Evolutionary conservation across 2,113 vertebrate genomes (phyloP).

Genomic region (Cisticola juncidis): DNA sequence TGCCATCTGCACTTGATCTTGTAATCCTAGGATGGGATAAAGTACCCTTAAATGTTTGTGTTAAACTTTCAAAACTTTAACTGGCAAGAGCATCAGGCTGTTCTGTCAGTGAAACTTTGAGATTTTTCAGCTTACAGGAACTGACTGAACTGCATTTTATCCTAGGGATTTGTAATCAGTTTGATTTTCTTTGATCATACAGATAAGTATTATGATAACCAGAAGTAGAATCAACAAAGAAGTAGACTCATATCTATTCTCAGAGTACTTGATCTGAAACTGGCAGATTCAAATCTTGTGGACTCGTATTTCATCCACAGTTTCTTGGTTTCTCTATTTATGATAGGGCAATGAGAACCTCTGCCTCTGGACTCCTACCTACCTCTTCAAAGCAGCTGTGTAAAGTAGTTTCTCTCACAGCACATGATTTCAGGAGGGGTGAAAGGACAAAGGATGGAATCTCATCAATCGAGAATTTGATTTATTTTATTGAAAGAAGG

Average conservation of each 20-base stretch:
- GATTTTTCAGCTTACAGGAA: background rate
- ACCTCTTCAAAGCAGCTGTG: background rate
- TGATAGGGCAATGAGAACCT: background rate
- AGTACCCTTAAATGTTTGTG: background rate
- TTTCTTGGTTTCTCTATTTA: background rate
- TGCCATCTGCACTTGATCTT: background rate
- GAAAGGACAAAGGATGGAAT: background rate
- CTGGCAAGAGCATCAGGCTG: background rate
- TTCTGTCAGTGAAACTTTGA: background rate
- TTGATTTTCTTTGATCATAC: background rate
- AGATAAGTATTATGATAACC: background rate
- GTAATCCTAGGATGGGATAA: background rate
- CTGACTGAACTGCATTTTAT: background rate
- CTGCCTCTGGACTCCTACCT: background rate
- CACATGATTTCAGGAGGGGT: accelerated
- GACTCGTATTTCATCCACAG: background rate
- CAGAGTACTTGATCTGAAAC: background rate
- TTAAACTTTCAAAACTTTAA: background rate
- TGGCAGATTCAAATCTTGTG: background rate
- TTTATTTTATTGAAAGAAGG: background rate
- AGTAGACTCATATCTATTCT: background rate
- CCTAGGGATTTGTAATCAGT: background rate
- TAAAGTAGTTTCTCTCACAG: background rate
- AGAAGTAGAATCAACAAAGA: background rate
- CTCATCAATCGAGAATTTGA: background rate